A percentile compares a stretch with the other conserved stretches of the same genome.
Conservation (phyloP, 2,888 invertebrate species). For the Tolmerus cingulatus region DNA sequence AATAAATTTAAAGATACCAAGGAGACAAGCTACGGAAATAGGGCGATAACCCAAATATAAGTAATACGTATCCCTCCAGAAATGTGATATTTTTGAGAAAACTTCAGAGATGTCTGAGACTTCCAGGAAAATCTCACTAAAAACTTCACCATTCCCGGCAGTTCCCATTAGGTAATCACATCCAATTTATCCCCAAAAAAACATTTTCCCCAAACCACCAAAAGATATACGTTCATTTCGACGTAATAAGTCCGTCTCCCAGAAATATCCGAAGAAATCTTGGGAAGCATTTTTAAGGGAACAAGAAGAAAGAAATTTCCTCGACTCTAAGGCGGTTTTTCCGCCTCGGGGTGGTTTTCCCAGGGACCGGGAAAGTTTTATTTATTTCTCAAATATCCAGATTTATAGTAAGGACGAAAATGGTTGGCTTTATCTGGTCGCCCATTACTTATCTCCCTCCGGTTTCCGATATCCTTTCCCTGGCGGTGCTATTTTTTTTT, state of each 20-base stretch:
- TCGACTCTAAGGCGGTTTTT: not conserved
- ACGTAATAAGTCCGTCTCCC: not conserved
- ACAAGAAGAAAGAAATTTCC: not conserved
- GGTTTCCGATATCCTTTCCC: conserved; percentile 25
- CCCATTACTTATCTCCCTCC: conserved; percentile 34
- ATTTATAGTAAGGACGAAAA: conserved; percentile 26
- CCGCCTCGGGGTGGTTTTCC: not conserved
- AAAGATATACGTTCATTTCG: not conserved
- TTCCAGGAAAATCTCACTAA: not conserved
- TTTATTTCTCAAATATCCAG: conserved; percentile 28
- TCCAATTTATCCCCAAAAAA: not conserved
- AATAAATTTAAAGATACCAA: not conserved
- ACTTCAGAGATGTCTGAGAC: not conserved
- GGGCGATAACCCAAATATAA: not conserved
- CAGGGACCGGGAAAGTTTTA: not conserved
- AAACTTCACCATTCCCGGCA: not conserved
- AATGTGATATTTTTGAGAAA: not conserved
- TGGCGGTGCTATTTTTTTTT: not conserved
- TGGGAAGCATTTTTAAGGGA: not conserved
- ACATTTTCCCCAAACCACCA: not conserved
- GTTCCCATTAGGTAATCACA: not conserved
- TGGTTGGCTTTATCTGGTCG: conserved; percentile 19
- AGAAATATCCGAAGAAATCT: not conserved
- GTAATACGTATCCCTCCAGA: not conserved
- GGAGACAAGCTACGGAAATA: not conserved